Percentiles rank a stretch among this genome's conserved stretches.
phyloP scores from a whole-genome alignment of 2,888 invertebrate species.

The Rhopalosiphum nymphaeae region DNA sequence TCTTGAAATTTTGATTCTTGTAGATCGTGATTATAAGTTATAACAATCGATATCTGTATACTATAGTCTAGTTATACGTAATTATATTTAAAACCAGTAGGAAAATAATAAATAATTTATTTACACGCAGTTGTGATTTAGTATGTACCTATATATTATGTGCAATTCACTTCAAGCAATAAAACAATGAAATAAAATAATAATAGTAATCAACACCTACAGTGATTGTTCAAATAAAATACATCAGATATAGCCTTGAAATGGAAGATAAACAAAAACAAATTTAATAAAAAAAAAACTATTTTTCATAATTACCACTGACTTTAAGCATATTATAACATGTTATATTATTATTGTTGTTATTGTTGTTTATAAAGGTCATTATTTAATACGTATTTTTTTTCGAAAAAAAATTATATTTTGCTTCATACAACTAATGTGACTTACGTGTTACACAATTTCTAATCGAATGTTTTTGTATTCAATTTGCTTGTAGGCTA shows the following conservation, averaged over 20 bases:
- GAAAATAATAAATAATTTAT: no score
- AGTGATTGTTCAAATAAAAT: slow-evolving; percentile 23
- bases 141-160: not conserved
- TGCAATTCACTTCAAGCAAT: not conserved
- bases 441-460: not conserved
- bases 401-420: not conserved
- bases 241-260: slow-evolving; percentile 26
- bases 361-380: slow-evolving; percentile 8
- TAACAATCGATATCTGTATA: not conserved
- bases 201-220: slow-evolving; percentile 17
- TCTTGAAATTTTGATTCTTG: not conserved
- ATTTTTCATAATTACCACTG: not conserved
- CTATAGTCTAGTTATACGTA: not conserved
- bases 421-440: not conserved
- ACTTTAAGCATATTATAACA: not conserved
- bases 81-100: not conserved
- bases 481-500: not conserved
- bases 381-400: not conserved
- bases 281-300: slow-evolving; percentile 1
- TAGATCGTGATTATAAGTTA: not conserved
- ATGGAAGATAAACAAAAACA: not conserved
- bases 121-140: not conserved
- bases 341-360: not conserved
- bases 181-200: slow-evolving; percentile 18
- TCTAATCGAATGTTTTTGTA: not conserved